Conservation (phyloP, 2,113 vertebrate genomes). For the Ursus arctos region DNA sequence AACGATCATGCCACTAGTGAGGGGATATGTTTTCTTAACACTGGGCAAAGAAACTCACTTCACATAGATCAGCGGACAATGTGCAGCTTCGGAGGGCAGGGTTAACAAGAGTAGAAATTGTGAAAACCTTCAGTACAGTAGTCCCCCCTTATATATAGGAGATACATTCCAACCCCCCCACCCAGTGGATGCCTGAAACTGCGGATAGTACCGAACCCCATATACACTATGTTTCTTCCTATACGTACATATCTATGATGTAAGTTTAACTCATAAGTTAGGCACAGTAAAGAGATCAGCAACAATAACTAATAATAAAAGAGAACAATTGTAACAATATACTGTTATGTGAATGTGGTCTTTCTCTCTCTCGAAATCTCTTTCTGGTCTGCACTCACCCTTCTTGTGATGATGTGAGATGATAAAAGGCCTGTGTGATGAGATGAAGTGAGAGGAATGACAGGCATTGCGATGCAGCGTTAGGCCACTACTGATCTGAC, state of each 20-base stretch:
- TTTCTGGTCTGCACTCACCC: neutral
- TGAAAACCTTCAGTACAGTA: slow-evolving; percentile 43
- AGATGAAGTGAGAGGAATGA: neutral
- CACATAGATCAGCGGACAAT: neutral
- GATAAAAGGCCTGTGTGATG: neutral
- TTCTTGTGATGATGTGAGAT: neutral
- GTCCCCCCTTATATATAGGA: neutral
- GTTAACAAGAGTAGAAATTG: neutral
- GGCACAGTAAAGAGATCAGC: neutral
- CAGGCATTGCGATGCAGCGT: neutral
- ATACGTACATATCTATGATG: neutral
- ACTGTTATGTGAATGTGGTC: neutral
- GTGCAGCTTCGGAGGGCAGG: slow-evolving; percentile 9
- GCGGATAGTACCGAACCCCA: neutral
- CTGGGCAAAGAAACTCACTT: slow-evolving; percentile 58
- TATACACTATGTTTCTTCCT: neutral
- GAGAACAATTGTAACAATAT: neutral
- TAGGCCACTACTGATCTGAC: neutral
- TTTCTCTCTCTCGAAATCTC: neutral
- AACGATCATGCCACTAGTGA: neutral
- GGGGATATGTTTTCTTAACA: neutral
- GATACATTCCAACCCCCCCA: neutral
- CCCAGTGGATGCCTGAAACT: neutral
- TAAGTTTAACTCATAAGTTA: neutral
- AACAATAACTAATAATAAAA: neutral